Percentiles rank a stretch among this genome's conserved stretches.
Conservation (phyloP, 2,888 invertebrate species). For the Nasonia oneida region DNA sequence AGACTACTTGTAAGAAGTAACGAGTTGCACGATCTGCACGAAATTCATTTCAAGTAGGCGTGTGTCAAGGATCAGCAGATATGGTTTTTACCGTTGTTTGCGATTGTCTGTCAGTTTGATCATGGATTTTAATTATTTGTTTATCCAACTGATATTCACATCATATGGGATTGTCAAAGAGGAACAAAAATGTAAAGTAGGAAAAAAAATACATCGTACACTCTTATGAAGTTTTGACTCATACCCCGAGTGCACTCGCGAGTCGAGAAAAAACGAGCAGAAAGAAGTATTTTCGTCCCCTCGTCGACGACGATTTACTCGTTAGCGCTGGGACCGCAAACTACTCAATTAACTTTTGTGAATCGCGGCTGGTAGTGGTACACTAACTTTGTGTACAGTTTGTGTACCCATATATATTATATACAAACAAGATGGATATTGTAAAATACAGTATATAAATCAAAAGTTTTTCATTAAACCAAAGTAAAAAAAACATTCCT, state of each 20-base stretch:
- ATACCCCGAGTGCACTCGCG: background rate
- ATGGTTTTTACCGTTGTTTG: background rate
- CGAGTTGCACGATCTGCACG: background rate
- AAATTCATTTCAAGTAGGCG: background rate
- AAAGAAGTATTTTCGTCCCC: conserved; percentile 48
- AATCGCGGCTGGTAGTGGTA: conserved; percentile 46
- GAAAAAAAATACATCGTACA: background rate
- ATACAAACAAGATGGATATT: too few species aligned
- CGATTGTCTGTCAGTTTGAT: too few species aligned
- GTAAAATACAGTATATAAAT: background rate
- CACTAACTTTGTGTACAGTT: background rate
- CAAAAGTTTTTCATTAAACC: background rate
- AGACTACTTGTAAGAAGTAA: background rate
- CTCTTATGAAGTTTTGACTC: background rate
- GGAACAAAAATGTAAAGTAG: too few species aligned
- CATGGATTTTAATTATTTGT: too few species aligned
- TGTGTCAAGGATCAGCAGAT: background rate
- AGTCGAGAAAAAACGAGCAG: conserved; percentile 37
- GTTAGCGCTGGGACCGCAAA: conserved; percentile 74
- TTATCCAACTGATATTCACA: too few species aligned
- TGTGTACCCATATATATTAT: background rate
- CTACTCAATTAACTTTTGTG: conserved; percentile 73
- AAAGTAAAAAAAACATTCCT: background rate
- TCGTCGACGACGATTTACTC: conserved; percentile 75
- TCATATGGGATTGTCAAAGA: too few species aligned